Evolutionary conservation across 1,140 invertebrate species (phyloP), one percentile per base, ranked within the genome.

Genomic region (Trichoplusia ni): DNA sequence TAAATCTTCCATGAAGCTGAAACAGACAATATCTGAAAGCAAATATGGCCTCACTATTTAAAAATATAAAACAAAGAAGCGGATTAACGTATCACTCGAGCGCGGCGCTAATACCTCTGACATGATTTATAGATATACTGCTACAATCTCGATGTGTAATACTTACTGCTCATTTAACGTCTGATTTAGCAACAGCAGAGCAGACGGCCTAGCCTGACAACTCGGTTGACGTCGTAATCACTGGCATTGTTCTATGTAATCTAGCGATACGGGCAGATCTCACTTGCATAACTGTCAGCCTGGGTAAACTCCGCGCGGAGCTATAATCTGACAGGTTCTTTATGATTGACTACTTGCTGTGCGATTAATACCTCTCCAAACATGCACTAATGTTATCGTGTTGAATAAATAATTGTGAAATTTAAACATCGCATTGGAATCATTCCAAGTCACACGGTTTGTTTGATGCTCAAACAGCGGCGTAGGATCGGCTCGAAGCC

Each of bases 11-110:
- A 62, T 69, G 72, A 61, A 79, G 68, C 78, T 80, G 72, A 81
- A 81, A 70, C 69, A 78, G 76, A 86, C 84, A 79, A 86, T 88
- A 90, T 90, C 87, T 90, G 73, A 85, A 81, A 89, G 54, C 79
- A 90, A 90, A 90, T 89, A 89, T 89, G 81, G 77, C 76, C 75
- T 78, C 79, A 89, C 83, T 87, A 88, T 90, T 87, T 87, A 88
- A 87, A 84, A 86, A 86, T 83, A 86, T 75, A 83, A 86, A 86
- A 89, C 82, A 89, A 84, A 86, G 84, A 87, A 69, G 67, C 78
- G 78, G 84, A 89, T 90, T 90, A 89, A 86, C 76, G 82, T 81
- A 87, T 90, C 87, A 89, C 77, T 75, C 73, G 66, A 25, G 73
- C 77, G 66, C 67, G 56, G 71, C 64, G 73, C 67, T 89, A 84